A percentile compares a stretch with the other conserved stretches of the same genome.
phyloP scores from a whole-genome alignment of 1,140 invertebrate species.

The Pectinophora gossypiella region DNA sequence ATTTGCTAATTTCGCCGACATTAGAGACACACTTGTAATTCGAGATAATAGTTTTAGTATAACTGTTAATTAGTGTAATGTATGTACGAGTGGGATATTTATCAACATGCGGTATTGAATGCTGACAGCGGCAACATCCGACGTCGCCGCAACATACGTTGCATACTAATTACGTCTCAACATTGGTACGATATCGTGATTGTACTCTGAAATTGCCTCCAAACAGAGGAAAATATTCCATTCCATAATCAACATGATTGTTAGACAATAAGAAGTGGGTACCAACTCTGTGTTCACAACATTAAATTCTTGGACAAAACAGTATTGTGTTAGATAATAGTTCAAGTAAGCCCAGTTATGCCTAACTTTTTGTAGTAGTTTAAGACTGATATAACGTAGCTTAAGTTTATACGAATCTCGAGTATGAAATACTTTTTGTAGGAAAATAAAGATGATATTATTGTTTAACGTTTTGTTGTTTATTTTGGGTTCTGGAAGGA shows the following conservation, averaged over 20 bases:
- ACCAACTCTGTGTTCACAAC: no score
- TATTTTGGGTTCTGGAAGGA: not conserved
- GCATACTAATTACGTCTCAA: not conserved
- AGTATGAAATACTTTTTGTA: not conserved
- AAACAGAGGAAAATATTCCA: not conserved
- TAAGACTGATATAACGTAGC: not conserved
- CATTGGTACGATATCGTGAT: not conserved
- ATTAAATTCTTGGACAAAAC: no score
- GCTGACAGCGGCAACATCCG: not conserved
- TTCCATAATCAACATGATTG: not conserved
- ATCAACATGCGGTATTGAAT: not conserved
- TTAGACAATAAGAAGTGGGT: not conserved
- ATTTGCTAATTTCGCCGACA: not conserved
- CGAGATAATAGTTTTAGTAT: constrained; percentile 8
- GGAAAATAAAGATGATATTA: not conserved
- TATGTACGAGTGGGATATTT: not conserved
- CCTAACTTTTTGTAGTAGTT: not conserved
- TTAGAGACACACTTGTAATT: not conserved
- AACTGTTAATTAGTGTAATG: constrained; percentile 2
- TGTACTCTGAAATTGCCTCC: not conserved
- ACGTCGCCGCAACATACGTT: not conserved
- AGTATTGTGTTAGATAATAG: not conserved
- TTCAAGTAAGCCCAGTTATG: not conserved
- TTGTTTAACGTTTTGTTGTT: not conserved
- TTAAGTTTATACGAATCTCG: not conserved